Evolutionary conservation across 2,113 vertebrate genomes (phyloP).

Genomic region (Recurvirostra avosetta): DNA sequence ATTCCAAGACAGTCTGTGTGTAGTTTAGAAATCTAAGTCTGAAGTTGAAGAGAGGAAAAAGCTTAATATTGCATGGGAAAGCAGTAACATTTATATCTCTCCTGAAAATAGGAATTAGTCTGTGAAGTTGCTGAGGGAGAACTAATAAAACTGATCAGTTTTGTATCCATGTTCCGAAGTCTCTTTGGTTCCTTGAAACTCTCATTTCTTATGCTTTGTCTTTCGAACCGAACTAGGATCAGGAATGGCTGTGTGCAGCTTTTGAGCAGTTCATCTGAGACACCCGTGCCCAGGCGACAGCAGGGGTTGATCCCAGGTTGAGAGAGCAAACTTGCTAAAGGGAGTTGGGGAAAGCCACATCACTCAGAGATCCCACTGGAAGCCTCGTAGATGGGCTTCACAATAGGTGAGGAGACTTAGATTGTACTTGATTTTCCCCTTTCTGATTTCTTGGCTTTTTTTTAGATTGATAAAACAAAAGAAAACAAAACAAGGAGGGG

Average conservation of each 20-base stretch:
- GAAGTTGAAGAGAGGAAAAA: not conserved
- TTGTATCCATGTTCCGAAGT: not conserved
- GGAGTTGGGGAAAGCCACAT: not conserved
- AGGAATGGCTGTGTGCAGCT: not conserved
- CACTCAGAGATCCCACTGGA: not conserved
- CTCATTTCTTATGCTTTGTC: not conserved
- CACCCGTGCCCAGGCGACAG: fast-evolving
- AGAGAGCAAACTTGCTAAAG: not conserved
- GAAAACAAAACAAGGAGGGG: not conserved
- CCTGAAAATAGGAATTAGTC: not conserved
- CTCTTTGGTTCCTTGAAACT: not conserved
- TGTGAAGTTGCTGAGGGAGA: not conserved
- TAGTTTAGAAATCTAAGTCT: not conserved
- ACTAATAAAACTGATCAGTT: not conserved
- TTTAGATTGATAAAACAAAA: not conserved
- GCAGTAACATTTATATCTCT: not conserved
- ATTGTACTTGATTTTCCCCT: not conserved
- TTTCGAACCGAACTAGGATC: not conserved
- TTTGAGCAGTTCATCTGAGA: not conserved
- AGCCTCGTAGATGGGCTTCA: not conserved
- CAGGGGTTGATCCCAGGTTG: fast-evolving
- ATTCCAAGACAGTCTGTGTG: not conserved
- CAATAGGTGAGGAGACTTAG: not conserved
- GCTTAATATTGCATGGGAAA: not conserved
- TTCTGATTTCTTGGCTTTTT: not conserved